Conservation (phyloP, 2,888 invertebrate species). For the Cristatella mucedo region DNA sequence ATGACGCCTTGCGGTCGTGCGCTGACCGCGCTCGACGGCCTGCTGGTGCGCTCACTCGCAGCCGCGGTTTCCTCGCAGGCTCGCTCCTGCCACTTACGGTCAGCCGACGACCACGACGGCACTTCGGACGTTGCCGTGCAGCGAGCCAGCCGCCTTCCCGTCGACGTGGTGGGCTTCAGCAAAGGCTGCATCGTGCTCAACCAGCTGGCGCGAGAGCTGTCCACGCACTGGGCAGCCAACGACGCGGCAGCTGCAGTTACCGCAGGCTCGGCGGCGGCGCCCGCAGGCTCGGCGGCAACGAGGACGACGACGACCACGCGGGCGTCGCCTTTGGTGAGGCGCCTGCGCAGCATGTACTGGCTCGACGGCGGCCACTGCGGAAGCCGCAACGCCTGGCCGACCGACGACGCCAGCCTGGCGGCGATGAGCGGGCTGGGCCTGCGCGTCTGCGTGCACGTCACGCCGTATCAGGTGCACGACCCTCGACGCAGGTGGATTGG, state of each 20-base stretch:
- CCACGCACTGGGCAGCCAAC: too few relatives aligned
- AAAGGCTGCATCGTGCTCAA: slow-evolving; percentile 84
- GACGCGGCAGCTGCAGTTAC: too few relatives aligned
- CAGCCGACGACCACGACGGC: too few relatives aligned
- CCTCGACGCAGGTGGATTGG: slow-evolving; percentile 66
- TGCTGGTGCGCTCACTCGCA: too few relatives aligned
- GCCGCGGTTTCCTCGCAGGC: too few relatives aligned
- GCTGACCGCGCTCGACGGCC: too few relatives aligned
- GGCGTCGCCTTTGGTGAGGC: slow-evolving; percentile 39
- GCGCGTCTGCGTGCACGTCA: slow-evolving; percentile 60
- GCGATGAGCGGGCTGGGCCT: slow-evolving; percentile 48
- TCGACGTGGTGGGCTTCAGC: slow-evolving; percentile 69
- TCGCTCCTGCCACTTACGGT: too few relatives aligned
- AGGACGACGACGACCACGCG: too few relatives aligned
- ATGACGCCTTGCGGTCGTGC: too few relatives aligned
- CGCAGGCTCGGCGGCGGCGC: slow-evolving; percentile 13
- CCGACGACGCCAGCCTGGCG: slow-evolving; percentile 54
- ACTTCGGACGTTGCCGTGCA: too few relatives aligned
- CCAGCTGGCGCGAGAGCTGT: slow-evolving; percentile 71
- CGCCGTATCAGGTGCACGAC: slow-evolving; percentile 74
- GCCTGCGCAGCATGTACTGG: slow-evolving; percentile 66
- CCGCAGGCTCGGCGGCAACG: too few relatives aligned
- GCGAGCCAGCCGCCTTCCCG: too few relatives aligned
- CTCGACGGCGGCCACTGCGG: slow-evolving; percentile 82
- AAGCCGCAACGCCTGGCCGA: slow-evolving; percentile 71